These are phyloP conservation scores for Anthrax anthrax DNA, from an alignment of 2,888 invertebrate species.

Conservation along the genomic window DNA sequence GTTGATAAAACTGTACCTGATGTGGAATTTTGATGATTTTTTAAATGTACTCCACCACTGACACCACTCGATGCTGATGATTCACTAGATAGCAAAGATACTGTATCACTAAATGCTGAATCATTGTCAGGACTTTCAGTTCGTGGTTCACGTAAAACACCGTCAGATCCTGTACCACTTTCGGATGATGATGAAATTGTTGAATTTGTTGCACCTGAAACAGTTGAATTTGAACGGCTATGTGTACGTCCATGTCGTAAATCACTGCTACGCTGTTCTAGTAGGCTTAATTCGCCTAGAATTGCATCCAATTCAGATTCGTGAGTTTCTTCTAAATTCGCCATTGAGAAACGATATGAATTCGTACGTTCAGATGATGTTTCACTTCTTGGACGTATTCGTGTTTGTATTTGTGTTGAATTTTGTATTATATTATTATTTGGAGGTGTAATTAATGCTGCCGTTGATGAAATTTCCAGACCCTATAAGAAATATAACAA, in stretches of 20 bases:
- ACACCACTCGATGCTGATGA: conserved; percentile 85
- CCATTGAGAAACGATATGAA: conserved; percentile 88
- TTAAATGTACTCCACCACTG: conserved; percentile 33
- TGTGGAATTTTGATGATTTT: conserved; percentile 26
- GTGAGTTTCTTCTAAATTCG: conserved; percentile 88
- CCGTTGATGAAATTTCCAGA: conserved; percentile 12
- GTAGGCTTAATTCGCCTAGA: conserved; percentile 84
- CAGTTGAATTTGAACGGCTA: conserved; percentile 33
- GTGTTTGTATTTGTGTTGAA: conserved; percentile 5
- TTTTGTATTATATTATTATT: background rate
- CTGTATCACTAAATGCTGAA: conserved; percentile 95
- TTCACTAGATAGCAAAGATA: conserved; percentile 77
- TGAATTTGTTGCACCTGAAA: conserved; percentile 29
- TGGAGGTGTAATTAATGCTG: conserved; percentile 8
- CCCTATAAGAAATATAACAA: conserved; percentile 7
- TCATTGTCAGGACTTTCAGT: conserved; percentile 95
- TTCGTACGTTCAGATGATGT: conserved; percentile 46
- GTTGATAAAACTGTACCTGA: background rate
- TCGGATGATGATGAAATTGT: conserved; percentile 31
- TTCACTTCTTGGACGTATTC: conserved; percentile 14
- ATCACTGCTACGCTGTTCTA: conserved; percentile 52
- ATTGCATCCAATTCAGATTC: conserved; percentile 96
- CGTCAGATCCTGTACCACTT: conserved; percentile 19
- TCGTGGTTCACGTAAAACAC: conserved; percentile 39
- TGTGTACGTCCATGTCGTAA: conserved; percentile 17